These are phyloP conservation scores for Mesocentrotus franciscanus DNA, from an alignment of 53 echinoderm and acorn worm species.

Conservation along the genomic window DNA sequence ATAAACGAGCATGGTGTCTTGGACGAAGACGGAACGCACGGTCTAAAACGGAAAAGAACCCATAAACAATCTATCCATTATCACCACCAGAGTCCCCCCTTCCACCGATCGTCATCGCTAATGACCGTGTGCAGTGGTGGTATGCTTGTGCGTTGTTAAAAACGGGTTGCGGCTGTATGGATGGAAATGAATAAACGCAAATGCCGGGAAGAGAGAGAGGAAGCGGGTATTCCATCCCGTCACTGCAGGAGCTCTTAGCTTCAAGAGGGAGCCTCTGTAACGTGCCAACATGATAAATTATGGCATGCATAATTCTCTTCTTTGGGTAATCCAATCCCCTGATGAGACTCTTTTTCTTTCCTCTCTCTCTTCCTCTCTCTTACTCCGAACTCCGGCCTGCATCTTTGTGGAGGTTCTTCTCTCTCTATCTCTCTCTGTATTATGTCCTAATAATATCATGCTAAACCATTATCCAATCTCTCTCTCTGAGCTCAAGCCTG, in stretches of 20 bases:
- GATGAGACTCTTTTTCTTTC: constrained; percentile 21
- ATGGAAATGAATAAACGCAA: neutral
- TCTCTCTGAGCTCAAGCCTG: neutral
- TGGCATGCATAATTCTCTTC: constrained; percentile 65
- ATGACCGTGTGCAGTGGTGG: neutral
- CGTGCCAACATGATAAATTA: constrained; percentile 56
- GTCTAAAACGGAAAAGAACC: neutral
- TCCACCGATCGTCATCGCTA: neutral
- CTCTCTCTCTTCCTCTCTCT: neutral
- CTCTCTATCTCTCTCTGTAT: neutral
- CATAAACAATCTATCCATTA: constrained; percentile 33
- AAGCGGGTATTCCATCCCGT: neutral
- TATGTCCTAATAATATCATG: neutral
- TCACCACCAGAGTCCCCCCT: neutral
- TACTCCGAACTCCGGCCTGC: neutral
- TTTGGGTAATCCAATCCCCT: constrained; percentile 50
- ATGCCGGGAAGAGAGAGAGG: neutral
- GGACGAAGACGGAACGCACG: neutral
- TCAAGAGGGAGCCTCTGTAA: constrained; percentile 29
- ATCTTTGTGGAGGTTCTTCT: neutral
- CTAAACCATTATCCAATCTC: neutral
- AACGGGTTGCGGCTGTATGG: neutral
- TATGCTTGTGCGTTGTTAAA: constrained; percentile 26
- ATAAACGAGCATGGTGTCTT: neutral
- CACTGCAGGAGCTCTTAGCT: neutral